Evolutionary conservation across 2,888 invertebrate species (phyloP).

Genomic region (Ophion ellenae): DNA sequence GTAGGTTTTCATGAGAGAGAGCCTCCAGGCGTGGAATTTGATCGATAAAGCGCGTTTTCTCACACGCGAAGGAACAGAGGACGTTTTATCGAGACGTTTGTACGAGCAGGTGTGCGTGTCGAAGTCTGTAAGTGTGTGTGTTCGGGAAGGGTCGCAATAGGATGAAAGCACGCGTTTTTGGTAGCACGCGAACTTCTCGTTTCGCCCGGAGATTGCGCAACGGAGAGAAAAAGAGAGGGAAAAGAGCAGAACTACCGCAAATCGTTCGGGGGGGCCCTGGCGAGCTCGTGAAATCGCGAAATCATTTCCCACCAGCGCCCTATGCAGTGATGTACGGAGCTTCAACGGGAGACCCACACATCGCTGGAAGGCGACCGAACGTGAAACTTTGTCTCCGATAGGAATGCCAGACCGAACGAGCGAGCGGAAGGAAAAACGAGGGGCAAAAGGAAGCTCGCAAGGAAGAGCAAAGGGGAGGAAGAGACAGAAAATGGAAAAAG

Average conservation of each 20-base stretch:
- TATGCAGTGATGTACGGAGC: conserved; percentile 11
- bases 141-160: not conserved
- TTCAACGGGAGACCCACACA: conserved; percentile 4
- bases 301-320: conserved; percentile 54
- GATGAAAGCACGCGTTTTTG: conserved; percentile 29
- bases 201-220: conserved; percentile 18
- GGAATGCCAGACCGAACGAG: not conserved
- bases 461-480: not conserved
- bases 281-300: conserved; percentile 53
- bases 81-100: conserved; percentile 12
- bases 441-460: conserved; percentile 3
- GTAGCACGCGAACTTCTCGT: conserved; percentile 60
- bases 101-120: conserved; percentile 3
- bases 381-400: conserved; percentile 49
- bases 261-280: conserved; percentile 54
- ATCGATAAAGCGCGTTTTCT: conserved; percentile 35
- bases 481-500: not conserved
- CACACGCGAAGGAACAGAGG: not conserved
- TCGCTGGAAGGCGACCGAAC: conserved; percentile 37
- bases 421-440: conserved; percentile 1
- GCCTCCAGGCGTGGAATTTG: not conserved
- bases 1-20: not conserved
- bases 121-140: no score
- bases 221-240: not conserved
- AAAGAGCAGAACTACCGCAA: conserved; percentile 61